Percentiles rank a stretch among this genome's conserved stretches.
Conservation (phyloP, 2,888 invertebrate genomes). For the Ernsta delagoae region DNA sequence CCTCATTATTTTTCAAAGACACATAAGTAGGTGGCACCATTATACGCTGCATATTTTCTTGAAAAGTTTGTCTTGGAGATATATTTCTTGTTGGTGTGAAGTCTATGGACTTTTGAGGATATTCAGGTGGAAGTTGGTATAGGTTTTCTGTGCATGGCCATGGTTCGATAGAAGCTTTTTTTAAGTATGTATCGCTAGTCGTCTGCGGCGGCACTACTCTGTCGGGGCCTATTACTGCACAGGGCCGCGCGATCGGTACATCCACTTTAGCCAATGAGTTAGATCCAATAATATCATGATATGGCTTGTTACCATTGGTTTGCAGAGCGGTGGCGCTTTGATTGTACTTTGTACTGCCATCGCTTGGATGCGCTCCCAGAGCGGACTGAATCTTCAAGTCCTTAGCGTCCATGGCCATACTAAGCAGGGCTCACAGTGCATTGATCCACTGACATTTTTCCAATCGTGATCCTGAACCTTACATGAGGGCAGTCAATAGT, state of each 20-base stretch:
- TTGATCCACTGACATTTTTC: slow-evolving; percentile 66
- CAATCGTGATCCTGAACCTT: slow-evolving; percentile 31
- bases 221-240: slow-evolving; percentile 82
- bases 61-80: slow-evolving; percentile 83
- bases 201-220: slow-evolving; percentile 65
- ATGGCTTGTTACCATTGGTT: slow-evolving; percentile 67
- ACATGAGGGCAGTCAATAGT: slow-evolving; percentile 25
- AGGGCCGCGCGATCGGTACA: slow-evolving; percentile 68
- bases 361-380: slow-evolving; percentile 67
- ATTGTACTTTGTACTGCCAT: slow-evolving; percentile 70
- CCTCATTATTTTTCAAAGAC: slow-evolving; percentile 65
- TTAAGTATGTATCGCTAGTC: slow-evolving; percentile 61
- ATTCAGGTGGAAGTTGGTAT: slow-evolving; percentile 69
- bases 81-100: slow-evolving; percentile 75
- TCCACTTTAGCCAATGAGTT: slow-evolving; percentile 74
- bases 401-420: slow-evolving; percentile 78
- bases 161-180: slow-evolving; percentile 63
- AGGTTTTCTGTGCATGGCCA: slow-evolving; percentile 64
- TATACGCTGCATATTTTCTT: slow-evolving; percentile 81
- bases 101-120: slow-evolving; percentile 64
- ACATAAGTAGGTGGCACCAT: slow-evolving; percentile 75
- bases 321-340: slow-evolving; percentile 60
- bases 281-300: slow-evolving; percentile 66
- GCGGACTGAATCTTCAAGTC: slow-evolving; percentile 68
- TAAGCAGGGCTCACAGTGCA: slow-evolving; percentile 51